Evolutionary conservation across 2,888 invertebrate genomes (phyloP), one percentile per base, ranked within the genome.

Genomic region (Agrotis puta): DNA sequence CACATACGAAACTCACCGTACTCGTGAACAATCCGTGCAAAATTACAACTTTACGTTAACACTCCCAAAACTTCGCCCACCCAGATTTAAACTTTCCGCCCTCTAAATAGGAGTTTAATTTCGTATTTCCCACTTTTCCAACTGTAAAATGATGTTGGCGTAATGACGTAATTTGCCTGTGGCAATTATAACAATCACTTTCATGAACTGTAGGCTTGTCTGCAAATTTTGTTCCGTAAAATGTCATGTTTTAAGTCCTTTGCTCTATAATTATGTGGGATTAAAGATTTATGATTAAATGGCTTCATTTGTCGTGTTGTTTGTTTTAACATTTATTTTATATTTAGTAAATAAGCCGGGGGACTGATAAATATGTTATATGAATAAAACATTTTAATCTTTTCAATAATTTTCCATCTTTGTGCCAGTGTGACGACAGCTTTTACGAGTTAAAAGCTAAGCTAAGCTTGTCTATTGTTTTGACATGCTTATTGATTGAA

Each of bases 161-260:
- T 62, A 64, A 70, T 84, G 81, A 84, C 80, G 85, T 87, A 87
- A 89, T 89, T 87, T 87, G 81, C 87, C 81, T 61, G 81, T 84
- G 87, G 82, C 88, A 88, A 88, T 90, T 91, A 89, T 87, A 89
- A 87, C 88, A 87, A 89, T 87, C 88, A 89, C 85, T 88, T 87
- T 88, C 86, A 84, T 85, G 86, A 86, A 88, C 86, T 88, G 88
- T 77, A 81, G 85, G 86, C 87, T 88, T 88, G 88, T 89, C 90
- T 86, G 87, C 84, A 79, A 86, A 88, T 87, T 87, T 79, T 88
- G 78, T 84, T 87, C 76, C 77, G 83, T 80, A 82, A 83, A 39
- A 86, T 86, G 83, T 87, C 82, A 85, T 85, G 84, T 86, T 85
- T 86, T 82, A 84, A 83, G 84, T 82, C 77, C 69, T 79, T 69